These are phyloP conservation scores for Albula glossodonta DNA, from an alignment of 2,113 vertebrate genomes.

Conservation along the genomic window DNA sequence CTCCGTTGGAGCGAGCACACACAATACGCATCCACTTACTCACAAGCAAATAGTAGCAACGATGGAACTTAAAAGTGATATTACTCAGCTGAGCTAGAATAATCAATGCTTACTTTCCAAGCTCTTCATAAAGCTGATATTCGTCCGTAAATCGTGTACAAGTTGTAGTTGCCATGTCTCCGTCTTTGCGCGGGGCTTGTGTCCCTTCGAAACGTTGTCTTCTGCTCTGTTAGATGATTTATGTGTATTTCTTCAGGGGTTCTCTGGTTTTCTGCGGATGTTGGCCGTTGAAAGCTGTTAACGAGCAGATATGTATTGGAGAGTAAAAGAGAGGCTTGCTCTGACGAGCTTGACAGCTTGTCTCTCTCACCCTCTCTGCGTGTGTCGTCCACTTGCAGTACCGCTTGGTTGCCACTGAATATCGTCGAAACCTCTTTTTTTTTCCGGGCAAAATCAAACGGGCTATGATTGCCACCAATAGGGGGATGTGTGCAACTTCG, in stretches of 20 bases:
- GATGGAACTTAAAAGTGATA: not conserved
- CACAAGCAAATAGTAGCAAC: not conserved
- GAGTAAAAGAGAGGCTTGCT: conserved; percentile 29
- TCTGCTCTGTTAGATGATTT: conserved; percentile 9
- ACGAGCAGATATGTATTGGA: not conserved
- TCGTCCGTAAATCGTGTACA: conserved; percentile 93
- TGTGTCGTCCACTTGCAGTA: conserved; percentile 26
- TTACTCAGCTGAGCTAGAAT: not conserved
- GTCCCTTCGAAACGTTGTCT: conserved; percentile 29
- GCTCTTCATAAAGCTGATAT: conserved; percentile 93
- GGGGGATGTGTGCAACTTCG: conserved; percentile 27
- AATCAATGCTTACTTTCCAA: conserved; percentile 84
- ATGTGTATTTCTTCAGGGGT: not conserved
- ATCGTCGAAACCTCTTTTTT: not conserved
- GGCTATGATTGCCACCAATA: conserved; percentile 26
- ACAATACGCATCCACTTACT: no score
- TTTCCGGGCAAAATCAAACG: conserved; percentile 19
- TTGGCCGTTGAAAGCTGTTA: not conserved
- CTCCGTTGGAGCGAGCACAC: not conserved
- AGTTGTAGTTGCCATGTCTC: conserved; percentile 85
- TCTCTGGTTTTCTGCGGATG: conserved; percentile 2
- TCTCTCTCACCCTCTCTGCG: conserved; percentile 39
- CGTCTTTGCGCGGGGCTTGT: conserved; percentile 34
- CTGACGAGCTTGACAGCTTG: conserved; percentile 31
- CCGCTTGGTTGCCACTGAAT: conserved; percentile 21